A percentile compares a stretch with the other conserved stretches of the same genome.
Conservation (phyloP, 2,113 vertebrate species). For the Hypanus sabinus region DNA sequence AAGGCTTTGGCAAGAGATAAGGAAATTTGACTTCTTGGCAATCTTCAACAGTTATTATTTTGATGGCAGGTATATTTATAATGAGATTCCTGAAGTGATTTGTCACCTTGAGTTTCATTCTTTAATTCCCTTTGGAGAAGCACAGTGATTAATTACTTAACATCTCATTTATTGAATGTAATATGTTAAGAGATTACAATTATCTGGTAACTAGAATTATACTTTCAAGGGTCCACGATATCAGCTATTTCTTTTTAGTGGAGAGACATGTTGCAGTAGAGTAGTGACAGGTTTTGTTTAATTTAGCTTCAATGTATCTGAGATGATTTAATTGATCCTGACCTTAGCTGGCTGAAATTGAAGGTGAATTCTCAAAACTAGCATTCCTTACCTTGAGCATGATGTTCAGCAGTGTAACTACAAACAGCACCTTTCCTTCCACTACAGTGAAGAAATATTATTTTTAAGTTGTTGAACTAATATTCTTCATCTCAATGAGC, state of each 20-base stretch:
- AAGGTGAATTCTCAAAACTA: not conserved
- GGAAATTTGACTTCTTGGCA: not conserved
- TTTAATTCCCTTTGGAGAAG: not conserved
- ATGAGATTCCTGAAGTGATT: too few relatives aligned
- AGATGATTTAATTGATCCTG: not conserved
- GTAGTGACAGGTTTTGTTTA: not conserved
- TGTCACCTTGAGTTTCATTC: not conserved
- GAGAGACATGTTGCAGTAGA: not conserved
- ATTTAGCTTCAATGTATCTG: not conserved
- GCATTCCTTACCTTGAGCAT: not conserved
- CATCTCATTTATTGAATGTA: not conserved
- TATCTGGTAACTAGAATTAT: not conserved
- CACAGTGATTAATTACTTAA: not conserved
- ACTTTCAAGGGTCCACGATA: not conserved
- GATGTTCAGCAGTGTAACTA: too few relatives aligned
- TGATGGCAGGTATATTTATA: not conserved
- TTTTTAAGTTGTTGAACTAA: not conserved
- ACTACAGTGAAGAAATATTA: too few relatives aligned
- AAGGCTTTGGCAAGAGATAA: not conserved
- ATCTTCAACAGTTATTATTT: not conserved
- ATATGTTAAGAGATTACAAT: not conserved
- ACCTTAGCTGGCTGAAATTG: not conserved
- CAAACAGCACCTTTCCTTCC: too few relatives aligned
- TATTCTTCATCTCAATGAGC: not conserved
- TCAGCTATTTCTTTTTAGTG: not conserved